phyloP scores from a whole-genome alignment of 2,113 vertebrate species.

The Cichladusa arquata region DNA sequence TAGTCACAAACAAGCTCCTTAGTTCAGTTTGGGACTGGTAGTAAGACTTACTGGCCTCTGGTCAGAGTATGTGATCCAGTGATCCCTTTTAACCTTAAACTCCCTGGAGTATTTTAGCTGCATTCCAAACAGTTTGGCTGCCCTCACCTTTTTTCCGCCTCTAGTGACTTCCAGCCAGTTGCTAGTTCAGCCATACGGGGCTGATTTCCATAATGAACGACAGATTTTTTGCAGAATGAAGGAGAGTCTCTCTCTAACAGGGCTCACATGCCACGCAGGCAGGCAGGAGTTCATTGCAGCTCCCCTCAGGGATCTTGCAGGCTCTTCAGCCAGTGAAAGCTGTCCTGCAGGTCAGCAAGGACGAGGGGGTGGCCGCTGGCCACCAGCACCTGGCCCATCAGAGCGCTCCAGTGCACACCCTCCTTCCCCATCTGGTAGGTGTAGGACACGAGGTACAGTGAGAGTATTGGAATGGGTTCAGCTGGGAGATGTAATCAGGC shows the following conservation, averaged over 20 bases:
- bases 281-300: not conserved
- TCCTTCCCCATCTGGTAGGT: accelerated
- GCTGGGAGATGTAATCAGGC: not conserved
- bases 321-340: not conserved
- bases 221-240: not conserved
- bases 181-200: not conserved
- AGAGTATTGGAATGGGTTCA: not conserved
- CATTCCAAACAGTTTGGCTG: not conserved
- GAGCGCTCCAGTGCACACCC: accelerated
- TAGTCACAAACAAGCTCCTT: not conserved
- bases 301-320: not conserved
- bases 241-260: not conserved
- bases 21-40: not conserved
- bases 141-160: not conserved
- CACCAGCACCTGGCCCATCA: accelerated
- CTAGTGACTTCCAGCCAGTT: not conserved
- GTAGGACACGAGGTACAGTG: accelerated
- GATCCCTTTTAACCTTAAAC: not conserved
- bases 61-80: not conserved
- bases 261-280: accelerated
- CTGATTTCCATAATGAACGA: not conserved
- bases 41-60: not conserved
- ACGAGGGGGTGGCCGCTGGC: not conserved
- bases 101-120: not conserved
- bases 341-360: not conserved